Percentiles rank a stretch among this genome's conserved stretches.
These are phyloP conservation scores for Butastur rufipennis DNA, from an alignment of 2,113 vertebrate genomes.

Conservation along the genomic window DNA sequence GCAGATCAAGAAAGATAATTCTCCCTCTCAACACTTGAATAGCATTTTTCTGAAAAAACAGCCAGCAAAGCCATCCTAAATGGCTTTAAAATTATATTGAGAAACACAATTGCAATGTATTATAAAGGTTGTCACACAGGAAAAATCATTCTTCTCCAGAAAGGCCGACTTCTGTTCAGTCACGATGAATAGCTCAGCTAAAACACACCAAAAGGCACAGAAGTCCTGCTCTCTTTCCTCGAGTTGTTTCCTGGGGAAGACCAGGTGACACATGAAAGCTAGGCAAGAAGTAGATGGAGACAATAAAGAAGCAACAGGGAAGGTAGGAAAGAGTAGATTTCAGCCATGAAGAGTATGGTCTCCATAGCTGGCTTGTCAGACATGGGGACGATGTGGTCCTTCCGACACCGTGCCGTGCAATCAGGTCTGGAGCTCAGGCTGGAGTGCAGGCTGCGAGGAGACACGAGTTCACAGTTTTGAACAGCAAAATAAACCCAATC, in stretches of 20 bases:
- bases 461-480: not conserved
- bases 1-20: not conserved
- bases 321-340: not conserved
- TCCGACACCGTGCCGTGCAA: not conserved
- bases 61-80: not conserved
- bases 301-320: not conserved
- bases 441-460: not conserved
- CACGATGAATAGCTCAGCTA: not conserved
- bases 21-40: not conserved
- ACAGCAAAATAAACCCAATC: not conserved
- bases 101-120: not conserved
- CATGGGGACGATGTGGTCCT: fast-evolving
- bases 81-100: not conserved
- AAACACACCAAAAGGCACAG: not conserved
- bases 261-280: not conserved
- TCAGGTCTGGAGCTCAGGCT: not conserved
- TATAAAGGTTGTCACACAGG: not conserved
- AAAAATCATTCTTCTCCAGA: not conserved
- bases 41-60: not conserved
- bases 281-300: not conserved
- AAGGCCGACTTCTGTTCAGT: not conserved
- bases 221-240: not conserved
- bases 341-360: not conserved
- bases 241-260: not conserved
- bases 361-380: not conserved